These are phyloP conservation scores for Spatulosminthurus flaviceps DNA, from an alignment of 2,888 invertebrate species.

Conservation along the genomic window DNA sequence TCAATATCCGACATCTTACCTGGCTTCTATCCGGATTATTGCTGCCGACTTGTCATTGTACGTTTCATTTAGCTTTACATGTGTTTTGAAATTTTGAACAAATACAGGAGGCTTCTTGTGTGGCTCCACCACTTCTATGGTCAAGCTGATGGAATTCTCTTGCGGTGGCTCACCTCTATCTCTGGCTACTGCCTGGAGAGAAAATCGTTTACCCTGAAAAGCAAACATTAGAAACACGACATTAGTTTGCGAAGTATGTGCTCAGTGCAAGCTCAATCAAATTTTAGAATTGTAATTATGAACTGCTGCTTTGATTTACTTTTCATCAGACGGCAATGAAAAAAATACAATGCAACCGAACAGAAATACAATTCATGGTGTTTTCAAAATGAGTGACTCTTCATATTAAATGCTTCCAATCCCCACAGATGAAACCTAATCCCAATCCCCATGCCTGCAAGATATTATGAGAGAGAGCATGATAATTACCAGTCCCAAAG, in stretches of 20 bases:
- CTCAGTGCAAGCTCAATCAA: too few relatives aligned
- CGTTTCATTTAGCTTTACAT: slow-evolving; percentile 76
- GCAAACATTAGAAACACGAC: slow-evolving; percentile 19
- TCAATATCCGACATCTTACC: slow-evolving; percentile 66
- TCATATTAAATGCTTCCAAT: too few relatives aligned
- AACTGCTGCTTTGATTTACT: too few relatives aligned
- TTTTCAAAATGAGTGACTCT: too few relatives aligned
- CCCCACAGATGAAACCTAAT: too few relatives aligned
- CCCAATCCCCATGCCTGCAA: too few relatives aligned
- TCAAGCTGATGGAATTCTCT: slow-evolving; percentile 68
- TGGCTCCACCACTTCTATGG: slow-evolving; percentile 86
- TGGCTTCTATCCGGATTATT: slow-evolving; percentile 77
- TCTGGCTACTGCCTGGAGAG: slow-evolving; percentile 75
- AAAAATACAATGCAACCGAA: too few relatives aligned
- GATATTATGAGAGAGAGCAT: too few relatives aligned
- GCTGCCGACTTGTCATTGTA: slow-evolving; percentile 76
- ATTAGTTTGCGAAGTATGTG: too few relatives aligned
- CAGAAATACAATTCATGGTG: too few relatives aligned
- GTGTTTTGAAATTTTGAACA: slow-evolving; percentile 68
- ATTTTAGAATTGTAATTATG: too few relatives aligned
- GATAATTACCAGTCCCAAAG: slow-evolving; percentile 69
- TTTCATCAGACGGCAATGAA: too few relatives aligned
- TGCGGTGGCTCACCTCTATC: slow-evolving; percentile 75
- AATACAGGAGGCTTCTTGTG: slow-evolving; percentile 85
- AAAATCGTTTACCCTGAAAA: slow-evolving; percentile 25